A percentile compares a stretch with the other conserved stretches of the same genome.
These are phyloP conservation scores for Benthochromis sp. DNA, from an alignment of 2,113 vertebrate genomes.

Conservation along the genomic window DNA sequence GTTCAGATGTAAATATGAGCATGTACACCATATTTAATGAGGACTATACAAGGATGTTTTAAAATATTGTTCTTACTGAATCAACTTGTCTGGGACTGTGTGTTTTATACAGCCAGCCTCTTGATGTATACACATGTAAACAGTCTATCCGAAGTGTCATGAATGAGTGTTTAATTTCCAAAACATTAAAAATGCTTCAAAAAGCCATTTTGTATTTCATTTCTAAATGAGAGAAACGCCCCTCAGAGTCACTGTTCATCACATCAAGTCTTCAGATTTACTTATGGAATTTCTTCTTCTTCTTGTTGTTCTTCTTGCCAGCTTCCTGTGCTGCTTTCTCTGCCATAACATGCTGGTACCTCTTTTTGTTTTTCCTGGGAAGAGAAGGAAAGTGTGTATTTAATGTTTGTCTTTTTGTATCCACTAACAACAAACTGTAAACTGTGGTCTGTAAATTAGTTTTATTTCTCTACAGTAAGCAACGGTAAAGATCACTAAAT, in stretches of 20 bases:
- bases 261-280: not conserved
- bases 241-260: not conserved
- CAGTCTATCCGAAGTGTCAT: not conserved
- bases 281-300: conserved; percentile 83
- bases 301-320: conserved; percentile 84
- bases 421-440: not conserved
- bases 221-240: not conserved
- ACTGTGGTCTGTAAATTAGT: not conserved
- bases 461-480: accelerated
- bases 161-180: not conserved
- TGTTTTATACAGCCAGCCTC: not conserved
- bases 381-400: not conserved
- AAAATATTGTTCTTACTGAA: not conserved
- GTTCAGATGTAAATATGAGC: not conserved
- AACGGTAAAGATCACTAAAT: not conserved
- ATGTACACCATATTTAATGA: not conserved
- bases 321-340: conserved; percentile 83
- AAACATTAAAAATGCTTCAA: not conserved
- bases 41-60: not conserved
- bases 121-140: not conserved
- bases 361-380: conserved; percentile 88
- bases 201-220: not conserved
- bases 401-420: not conserved
- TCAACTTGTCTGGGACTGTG: not conserved
- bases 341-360: conserved; percentile 82